These are phyloP conservation scores for Lycophotia porphyrea DNA, from an alignment of 2,888 invertebrate genomes.

Conservation along the genomic window DNA sequence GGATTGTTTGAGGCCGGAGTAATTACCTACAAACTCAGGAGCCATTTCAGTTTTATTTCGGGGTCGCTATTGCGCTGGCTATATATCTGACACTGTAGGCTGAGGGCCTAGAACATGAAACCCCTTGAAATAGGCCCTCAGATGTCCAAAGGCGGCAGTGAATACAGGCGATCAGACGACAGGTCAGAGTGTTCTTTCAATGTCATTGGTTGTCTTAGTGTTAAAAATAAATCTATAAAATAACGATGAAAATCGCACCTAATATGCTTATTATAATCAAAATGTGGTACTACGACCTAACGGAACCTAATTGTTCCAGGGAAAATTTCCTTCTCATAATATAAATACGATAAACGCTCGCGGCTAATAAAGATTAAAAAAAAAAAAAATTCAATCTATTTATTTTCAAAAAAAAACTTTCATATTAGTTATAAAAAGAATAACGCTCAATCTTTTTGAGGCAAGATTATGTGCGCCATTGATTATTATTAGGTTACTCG, in stretches of 20 bases:
- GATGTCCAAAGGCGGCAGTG: neutral
- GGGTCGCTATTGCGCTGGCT: neutral
- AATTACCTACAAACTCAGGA: neutral
- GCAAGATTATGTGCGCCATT: too few relatives aligned
- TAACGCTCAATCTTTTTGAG: too few relatives aligned
- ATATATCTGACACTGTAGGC: neutral
- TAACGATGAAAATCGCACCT: neutral
- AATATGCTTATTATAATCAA: neutral
- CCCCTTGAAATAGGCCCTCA: neutral
- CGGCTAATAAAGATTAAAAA: constrained; percentile 32
- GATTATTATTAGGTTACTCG: too few relatives aligned
- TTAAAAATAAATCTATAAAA: neutral
- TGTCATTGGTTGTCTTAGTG: too few relatives aligned
- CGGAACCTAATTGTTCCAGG: neutral
- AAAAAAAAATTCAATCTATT: too few relatives aligned
- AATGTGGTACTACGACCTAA: neutral
- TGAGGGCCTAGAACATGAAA: neutral
- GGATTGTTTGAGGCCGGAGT: neutral
- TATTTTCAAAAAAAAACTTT: too few relatives aligned
- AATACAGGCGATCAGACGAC: neutral
- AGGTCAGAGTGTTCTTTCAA: too few relatives aligned
- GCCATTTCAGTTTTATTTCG: neutral
- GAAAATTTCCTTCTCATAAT: neutral
- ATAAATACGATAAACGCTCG: constrained; percentile 27
- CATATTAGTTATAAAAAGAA: too few relatives aligned